Conservation (phyloP, 2,113 vertebrate genomes). For the Apus apus region DNA sequence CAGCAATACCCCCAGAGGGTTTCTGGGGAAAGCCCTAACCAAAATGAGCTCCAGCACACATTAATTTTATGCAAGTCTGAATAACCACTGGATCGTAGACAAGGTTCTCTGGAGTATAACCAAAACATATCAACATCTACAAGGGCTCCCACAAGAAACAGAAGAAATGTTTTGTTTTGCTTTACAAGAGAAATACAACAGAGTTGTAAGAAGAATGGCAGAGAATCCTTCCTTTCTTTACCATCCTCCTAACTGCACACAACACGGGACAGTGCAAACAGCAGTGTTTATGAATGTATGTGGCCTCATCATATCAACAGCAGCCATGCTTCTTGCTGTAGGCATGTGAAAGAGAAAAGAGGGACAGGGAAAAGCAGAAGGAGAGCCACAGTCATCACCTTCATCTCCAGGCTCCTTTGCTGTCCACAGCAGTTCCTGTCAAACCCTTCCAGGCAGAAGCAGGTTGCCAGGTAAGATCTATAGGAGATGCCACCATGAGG, state of each 20-base stretch:
- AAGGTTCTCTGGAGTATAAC: neutral
- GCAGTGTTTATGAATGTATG: neutral
- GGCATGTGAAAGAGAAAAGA: neutral
- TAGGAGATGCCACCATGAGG: neutral
- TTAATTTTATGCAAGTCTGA: neutral
- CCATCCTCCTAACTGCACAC: neutral
- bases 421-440: neutral
- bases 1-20: neutral
- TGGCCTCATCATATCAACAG: rapidly evolving
- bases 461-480: neutral
- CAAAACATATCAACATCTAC: rapidly evolving
- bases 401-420: conserved; percentile 3
- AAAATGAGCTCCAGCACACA: neutral
- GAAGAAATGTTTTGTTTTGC: neutral
- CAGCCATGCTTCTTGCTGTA: neutral
- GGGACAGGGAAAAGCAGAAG: neutral
- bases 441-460: neutral
- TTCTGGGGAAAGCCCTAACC: neutral
- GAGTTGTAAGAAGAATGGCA: neutral
- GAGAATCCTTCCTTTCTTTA: neutral
- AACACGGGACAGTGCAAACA: rapidly evolving
- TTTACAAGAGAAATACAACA: neutral
- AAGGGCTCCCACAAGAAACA: neutral
- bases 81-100: neutral
- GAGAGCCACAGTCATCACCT: neutral